A percentile compares a stretch with the other conserved stretches of the same genome.
phyloP scores from a whole-genome alignment of 2,888 invertebrate species.

The Ichneumoninae sp. region DNA sequence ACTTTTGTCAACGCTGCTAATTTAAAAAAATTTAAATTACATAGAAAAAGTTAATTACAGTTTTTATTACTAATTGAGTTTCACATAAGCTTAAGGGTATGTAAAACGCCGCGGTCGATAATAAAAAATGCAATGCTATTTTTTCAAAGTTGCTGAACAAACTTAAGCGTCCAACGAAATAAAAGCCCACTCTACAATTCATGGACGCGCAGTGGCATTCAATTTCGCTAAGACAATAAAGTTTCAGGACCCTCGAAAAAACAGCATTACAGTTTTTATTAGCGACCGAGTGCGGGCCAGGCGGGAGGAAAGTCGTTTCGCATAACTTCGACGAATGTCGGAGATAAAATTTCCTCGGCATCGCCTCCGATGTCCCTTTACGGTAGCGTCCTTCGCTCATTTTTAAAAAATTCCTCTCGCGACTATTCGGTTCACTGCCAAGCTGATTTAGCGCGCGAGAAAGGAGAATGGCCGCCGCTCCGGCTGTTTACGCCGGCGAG shows the following conservation, averaged over 20 bases:
- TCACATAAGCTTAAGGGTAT: too few species aligned
- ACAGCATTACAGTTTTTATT: background rate
- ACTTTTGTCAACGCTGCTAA: background rate
- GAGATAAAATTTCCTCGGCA: slow-evolving; percentile 9
- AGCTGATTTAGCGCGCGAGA: slow-evolving; percentile 66
- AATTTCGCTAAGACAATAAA: background rate
- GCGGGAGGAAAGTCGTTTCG: background rate
- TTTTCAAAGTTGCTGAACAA: background rate
- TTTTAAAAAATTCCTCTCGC: slow-evolving; percentile 7
- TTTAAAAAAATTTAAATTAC: too few species aligned
- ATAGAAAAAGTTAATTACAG: too few species aligned
- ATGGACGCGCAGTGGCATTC: background rate
- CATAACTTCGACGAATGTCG: background rate
- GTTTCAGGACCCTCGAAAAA: background rate
- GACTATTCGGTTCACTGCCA: slow-evolving; percentile 75
- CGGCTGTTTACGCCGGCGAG: slow-evolving; percentile 22
- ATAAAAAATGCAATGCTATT: background rate
- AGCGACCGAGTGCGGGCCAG: background rate
- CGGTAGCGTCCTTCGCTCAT: slow-evolving; percentile 51
- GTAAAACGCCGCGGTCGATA: too few species aligned
- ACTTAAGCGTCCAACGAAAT: background rate
- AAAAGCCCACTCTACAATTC: background rate
- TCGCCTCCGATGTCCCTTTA: slow-evolving; percentile 39
- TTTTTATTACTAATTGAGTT: too few species aligned
- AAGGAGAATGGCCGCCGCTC: slow-evolving; percentile 58